Evolutionary conservation across 2,888 invertebrate genomes (phyloP).

Genomic region (Noctua pronuba): DNA sequence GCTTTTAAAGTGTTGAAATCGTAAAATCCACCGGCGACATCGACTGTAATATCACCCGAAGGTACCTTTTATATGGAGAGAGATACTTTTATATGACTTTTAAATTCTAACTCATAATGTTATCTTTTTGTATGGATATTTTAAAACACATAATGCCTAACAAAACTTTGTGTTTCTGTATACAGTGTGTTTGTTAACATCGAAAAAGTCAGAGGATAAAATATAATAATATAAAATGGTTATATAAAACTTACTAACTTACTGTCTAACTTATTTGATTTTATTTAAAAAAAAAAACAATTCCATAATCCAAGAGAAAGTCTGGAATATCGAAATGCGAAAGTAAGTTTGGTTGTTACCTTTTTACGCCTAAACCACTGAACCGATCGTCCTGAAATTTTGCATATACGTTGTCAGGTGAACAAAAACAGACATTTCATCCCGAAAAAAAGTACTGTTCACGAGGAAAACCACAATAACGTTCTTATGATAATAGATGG

Average conservation of each 20-base stretch:
- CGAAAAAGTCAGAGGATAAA: background rate
- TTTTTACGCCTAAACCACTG: too few species aligned
- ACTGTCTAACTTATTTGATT: background rate
- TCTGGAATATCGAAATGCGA: too few species aligned
- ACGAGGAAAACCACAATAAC: too few species aligned
- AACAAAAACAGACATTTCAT: too few species aligned
- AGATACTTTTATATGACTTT: conserved; percentile 71
- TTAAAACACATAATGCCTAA: conserved; percentile 25
- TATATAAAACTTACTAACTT: background rate
- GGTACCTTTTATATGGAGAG: conserved; percentile 61
- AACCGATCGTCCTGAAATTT: too few species aligned
- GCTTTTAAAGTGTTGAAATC: conserved; percentile 71
- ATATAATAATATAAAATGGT: background rate
- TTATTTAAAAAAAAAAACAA: background rate
- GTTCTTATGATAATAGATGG: too few species aligned
- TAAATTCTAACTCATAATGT: conserved; percentile 67
- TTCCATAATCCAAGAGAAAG: background rate
- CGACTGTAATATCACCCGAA: conserved; percentile 72
- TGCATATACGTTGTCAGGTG: too few species aligned
- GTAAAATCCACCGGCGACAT: conserved; percentile 73
- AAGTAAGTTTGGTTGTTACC: too few species aligned
- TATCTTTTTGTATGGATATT: conserved; percentile 52
- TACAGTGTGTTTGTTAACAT: background rate
- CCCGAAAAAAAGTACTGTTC: too few species aligned
- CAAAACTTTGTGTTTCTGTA: background rate